These are phyloP conservation scores for Mastacembelus armatus DNA, from an alignment of 2,797 vertebrate species.

Conservation along the genomic window DNA sequence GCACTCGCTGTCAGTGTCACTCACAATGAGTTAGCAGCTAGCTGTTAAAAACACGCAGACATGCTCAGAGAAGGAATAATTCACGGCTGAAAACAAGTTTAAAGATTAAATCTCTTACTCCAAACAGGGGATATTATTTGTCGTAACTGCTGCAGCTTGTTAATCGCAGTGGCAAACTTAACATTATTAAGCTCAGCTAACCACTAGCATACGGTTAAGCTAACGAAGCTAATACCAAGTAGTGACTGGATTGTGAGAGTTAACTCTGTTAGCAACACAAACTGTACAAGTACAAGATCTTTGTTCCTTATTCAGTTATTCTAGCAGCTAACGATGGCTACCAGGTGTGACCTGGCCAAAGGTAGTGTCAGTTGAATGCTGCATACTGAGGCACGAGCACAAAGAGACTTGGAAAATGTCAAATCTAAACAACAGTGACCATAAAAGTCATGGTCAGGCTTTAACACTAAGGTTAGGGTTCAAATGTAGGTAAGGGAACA, in stretches of 20 bases:
- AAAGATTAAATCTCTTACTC: neutral
- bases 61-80: neutral
- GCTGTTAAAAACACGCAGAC: constrained; percentile 28
- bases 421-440: no score
- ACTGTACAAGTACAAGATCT: no score
- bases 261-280: neutral
- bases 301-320: no score
- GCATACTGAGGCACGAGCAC: no score
- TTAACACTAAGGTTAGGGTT: no score
- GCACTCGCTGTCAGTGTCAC: constrained; percentile 76
- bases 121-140: neutral
- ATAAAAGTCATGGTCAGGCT: no score
- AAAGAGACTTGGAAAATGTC: no score
- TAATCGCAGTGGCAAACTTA: constrained; percentile 11
- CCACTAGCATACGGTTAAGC: constrained; percentile 27
- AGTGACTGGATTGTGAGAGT: no score
- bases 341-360: neutral
- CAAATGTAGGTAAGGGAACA: no score
- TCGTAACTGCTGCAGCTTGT: neutral
- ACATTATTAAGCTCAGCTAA: constrained; percentile 27
- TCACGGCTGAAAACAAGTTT: neutral
- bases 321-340: neutral
- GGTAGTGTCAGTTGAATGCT: constrained; percentile 1
- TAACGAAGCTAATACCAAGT: constrained; percentile 31
- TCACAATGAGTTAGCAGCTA: constrained; percentile 80